Conservation (phyloP, 2,888 invertebrate species). For the Melieria picta region DNA sequence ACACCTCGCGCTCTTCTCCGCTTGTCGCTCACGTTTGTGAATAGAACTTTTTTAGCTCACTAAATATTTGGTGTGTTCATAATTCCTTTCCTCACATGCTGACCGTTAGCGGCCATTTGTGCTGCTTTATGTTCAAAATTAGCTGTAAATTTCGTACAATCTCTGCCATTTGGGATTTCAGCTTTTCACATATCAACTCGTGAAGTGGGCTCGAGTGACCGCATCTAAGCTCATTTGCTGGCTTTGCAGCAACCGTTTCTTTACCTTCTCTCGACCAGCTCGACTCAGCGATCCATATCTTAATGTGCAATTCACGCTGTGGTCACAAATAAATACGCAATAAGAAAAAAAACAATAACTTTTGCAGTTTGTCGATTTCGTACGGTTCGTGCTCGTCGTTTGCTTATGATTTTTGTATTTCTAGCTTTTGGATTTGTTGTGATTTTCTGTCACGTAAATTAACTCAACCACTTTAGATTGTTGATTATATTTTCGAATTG, state of each 20-base stretch:
- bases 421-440: slow-evolving; percentile 3
- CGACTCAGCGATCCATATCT: slow-evolving; percentile 11
- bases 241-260: slow-evolving; percentile 47
- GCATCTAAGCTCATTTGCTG: slow-evolving; percentile 12
- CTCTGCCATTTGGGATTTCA: neutral
- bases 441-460: slow-evolving; percentile 7
- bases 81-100: no score
- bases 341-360: neutral
- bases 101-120: slow-evolving; percentile 15
- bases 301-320: slow-evolving; percentile 14
- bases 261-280: slow-evolving; percentile 42
- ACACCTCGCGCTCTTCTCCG: no score
- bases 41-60: no score
- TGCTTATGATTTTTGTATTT: neutral
- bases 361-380: neutral
- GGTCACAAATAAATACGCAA: neutral
- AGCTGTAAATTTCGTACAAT: slow-evolving; percentile 2
- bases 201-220: neutral
- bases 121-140: slow-evolving; percentile 7
- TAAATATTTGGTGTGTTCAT: no score
- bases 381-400: neutral
- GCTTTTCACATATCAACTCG: neutral
- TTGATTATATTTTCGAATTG: neutral
- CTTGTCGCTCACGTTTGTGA: no score
- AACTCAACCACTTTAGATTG: slow-evolving; percentile 7